Evolutionary conservation across 1,140 invertebrate genomes (phyloP), one percentile per base, ranked within the genome.

Genomic region (Drosophila quadrilineata): DNA sequence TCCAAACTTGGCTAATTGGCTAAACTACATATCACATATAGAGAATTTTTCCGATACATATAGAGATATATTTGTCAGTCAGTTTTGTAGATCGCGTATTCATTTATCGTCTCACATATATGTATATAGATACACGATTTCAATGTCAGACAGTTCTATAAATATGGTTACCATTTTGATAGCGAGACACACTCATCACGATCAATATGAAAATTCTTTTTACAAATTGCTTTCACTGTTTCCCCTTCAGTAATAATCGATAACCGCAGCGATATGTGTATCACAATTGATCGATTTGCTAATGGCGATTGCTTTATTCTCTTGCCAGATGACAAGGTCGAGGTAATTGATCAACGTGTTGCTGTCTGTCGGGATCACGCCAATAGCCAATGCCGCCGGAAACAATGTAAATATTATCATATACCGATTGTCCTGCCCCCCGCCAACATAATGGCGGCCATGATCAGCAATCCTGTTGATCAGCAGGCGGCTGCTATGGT

Each of bases 351-450:
- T 91, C 95, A 96, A 90, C 94, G 95, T 91, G 96, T 98, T 92
- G 96, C 96, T 90, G 96, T 98, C 86, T 98, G 96, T 92, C 95
- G 96, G 90, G 96, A 98, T 93, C 95, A 95, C 90, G 96, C 95
- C 87, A 96, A 96, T 90, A 96, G 96, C 89, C 94, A 95, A 90
- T 97, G 96, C 91, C 93, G 94, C 86, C 95, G 96, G 90, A 94
- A 95, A 90, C 93, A 94, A 91, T 98, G 96, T 94, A 97, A 97
- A 94, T 97, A 96, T 93, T 96, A 96, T 93, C 95, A 96, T 92
- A 96, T 96, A 93, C 95, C 95, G 85, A 93, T 95, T 90, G 93
- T 93, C 79, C 91, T 96, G 92, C 95, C 95, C 82, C 94, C 95
- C 84, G 94, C 95, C 70, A 89, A 89, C 71, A 84, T 89, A 45